These are phyloP conservation scores for Platypus cylindrus DNA, from an alignment of 2,888 invertebrate species.

Conservation along the genomic window DNA sequence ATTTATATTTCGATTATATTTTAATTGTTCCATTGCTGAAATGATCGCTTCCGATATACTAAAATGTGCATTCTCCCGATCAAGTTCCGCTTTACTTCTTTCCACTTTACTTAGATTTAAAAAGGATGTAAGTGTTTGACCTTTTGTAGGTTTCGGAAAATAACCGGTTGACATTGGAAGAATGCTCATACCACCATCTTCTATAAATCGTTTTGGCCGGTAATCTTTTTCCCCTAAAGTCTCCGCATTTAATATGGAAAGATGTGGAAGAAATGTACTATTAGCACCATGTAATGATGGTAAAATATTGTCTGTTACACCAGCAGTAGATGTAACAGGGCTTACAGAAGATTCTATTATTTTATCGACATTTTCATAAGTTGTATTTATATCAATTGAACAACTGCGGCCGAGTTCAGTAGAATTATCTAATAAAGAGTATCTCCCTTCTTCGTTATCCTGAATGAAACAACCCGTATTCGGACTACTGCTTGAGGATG, in stretches of 20 bases:
- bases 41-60: slow-evolving; percentile 74
- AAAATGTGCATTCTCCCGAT: slow-evolving; percentile 78
- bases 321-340: no score
- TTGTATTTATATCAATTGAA: no score
- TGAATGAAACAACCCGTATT: no score
- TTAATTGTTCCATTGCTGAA: slow-evolving; percentile 64
- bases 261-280: no score
- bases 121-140: slow-evolving; percentile 61
- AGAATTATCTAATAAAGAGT: no score
- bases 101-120: slow-evolving; percentile 58
- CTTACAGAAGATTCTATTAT: no score
- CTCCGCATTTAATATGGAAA: no score
- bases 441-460: no score
- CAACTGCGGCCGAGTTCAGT: no score
- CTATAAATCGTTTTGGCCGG: slow-evolving; percentile 45
- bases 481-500: slow-evolving; percentile 25
- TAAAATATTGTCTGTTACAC: no score
- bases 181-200: slow-evolving; percentile 45
- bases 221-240: slow-evolving; percentile 39
- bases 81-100: slow-evolving; percentile 60
- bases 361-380: no score
- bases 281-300: no score
- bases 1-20: slow-evolving; percentile 43
- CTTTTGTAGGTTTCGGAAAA: slow-evolving; percentile 49
- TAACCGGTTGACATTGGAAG: slow-evolving; percentile 47